phyloP scores from a whole-genome alignment of 2,113 vertebrate genomes.

The Campylomormyrus numenius region DNA sequence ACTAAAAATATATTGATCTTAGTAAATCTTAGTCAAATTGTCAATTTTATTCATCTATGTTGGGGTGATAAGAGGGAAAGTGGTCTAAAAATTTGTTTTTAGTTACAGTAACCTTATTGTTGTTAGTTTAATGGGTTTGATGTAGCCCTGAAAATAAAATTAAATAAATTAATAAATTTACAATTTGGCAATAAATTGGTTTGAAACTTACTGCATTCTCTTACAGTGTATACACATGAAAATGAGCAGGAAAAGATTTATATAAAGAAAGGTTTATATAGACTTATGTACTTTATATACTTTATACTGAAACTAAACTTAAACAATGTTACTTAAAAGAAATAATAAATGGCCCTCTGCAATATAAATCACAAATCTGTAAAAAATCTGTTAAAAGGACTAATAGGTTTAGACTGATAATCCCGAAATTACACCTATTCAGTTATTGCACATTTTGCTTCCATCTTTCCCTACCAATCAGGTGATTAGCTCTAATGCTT shows the following conservation, averaged over 20 bases:
- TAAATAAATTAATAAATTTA: too few relatives aligned
- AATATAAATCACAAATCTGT: not conserved
- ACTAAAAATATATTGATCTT: not conserved
- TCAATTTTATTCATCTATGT: not conserved
- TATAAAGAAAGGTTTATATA: not conserved
- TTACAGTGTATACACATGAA: not conserved
- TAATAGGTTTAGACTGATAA: not conserved
- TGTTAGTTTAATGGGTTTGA: not conserved
- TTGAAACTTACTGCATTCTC: not conserved
- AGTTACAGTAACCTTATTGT: not conserved
- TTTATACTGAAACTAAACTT: not conserved
- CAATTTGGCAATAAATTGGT: not conserved
- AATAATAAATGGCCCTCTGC: not conserved
- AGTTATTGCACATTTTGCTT: not conserved
- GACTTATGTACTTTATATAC: not conserved
- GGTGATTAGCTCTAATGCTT: not conserved
- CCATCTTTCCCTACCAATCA: not conserved
- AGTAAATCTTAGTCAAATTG: not conserved
- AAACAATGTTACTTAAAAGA: not conserved
- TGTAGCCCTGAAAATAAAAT: not conserved
- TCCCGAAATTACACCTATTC: not conserved
- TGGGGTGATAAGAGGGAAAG: not conserved
- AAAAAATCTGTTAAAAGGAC: not conserved
- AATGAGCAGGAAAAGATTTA: not conserved
- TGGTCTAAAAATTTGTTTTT: not conserved